Evolutionary conservation across 37 sponge, comb jelly and placozoan genomes (phyloP).

Genomic region (Amphimedon queenslandica): DNA sequence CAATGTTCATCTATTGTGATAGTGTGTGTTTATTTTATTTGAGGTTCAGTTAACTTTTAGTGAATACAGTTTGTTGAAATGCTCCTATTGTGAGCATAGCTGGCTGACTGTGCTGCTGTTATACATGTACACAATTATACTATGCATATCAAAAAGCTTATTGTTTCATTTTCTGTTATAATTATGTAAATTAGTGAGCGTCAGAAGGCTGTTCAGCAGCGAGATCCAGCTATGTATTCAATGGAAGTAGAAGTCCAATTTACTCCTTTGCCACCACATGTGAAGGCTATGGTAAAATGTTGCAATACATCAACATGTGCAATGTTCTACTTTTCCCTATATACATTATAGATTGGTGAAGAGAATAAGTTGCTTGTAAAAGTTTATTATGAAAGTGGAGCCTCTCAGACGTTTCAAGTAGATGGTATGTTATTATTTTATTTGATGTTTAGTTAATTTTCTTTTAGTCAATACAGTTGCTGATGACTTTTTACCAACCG

Average conservation of each 20-base stretch:
- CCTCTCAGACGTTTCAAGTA: slow-evolving; percentile 49
- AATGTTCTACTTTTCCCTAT: neutral
- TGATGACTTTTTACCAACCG: slow-evolving; percentile 31
- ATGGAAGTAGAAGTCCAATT: slow-evolving; percentile 60
- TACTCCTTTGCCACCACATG: slow-evolving; percentile 27
- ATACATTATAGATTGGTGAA: slow-evolving; percentile 9
- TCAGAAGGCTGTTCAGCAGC: slow-evolving; percentile 37
- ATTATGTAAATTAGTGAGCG: slow-evolving; percentile 57
- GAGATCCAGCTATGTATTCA: slow-evolving; percentile 55
- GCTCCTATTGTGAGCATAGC: no score
- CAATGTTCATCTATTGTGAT: no score
- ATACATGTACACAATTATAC: no score
- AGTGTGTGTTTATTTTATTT: no score
- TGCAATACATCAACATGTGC: neutral
- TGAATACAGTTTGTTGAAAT: neutral
- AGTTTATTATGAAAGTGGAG: slow-evolving; percentile 20
- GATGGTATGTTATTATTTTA: slow-evolving; percentile 23
- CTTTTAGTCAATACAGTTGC: slow-evolving; percentile 39
- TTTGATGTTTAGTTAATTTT: no score
- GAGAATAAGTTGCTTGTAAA: slow-evolving; percentile 37
- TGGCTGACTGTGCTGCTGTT: no score
- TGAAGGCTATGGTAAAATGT: slow-evolving; percentile 30
- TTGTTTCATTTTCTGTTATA: neutral
- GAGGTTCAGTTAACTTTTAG: no score
- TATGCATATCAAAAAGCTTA: neutral